Evolutionary conservation across 2,888 invertebrate species (phyloP).

Genomic region (Epinotia nisella): DNA sequence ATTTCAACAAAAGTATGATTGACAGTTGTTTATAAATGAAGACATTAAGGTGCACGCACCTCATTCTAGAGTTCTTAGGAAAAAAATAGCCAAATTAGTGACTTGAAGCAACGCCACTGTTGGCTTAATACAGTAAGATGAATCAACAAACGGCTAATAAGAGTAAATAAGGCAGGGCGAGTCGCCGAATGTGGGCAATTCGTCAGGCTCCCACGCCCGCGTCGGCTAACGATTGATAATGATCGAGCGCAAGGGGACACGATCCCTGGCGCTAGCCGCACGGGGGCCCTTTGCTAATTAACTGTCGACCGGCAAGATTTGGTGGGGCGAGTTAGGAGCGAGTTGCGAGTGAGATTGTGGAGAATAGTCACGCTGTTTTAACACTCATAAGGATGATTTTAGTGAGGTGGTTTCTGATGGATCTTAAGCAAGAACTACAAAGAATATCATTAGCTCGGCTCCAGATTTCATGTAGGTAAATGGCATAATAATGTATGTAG

Average conservation of each 20-base stretch:
- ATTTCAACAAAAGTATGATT: too few relatives aligned
- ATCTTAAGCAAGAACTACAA: not conserved
- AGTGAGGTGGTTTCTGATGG: not conserved
- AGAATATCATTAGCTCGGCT: not conserved
- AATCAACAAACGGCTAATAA: conserved; percentile 42
- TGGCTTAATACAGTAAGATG: conserved; percentile 29
- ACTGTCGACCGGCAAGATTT: conserved; percentile 45
- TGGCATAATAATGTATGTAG: not conserved
- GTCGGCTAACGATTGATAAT: conserved; percentile 54
- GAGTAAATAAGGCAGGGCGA: conserved; percentile 43
- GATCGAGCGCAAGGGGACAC: conserved; percentile 51
- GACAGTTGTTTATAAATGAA: too few relatives aligned
- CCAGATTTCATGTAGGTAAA: not conserved
- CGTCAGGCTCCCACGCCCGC: conserved; percentile 50
- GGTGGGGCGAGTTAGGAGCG: conserved; percentile 32
- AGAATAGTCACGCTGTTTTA: not conserved
- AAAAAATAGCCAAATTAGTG: not conserved
- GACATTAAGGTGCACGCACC: too few relatives aligned
- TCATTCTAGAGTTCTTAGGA: not conserved
- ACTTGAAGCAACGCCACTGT: not conserved
- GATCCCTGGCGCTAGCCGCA: conserved; percentile 43
- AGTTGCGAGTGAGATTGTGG: conserved; percentile 10
- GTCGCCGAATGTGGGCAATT: conserved; percentile 50
- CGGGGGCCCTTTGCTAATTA: conserved; percentile 45
- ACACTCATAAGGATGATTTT: not conserved